Evolutionary conservation across 2,888 invertebrate genomes (phyloP), one percentile per base, ranked within the genome.

Genomic region (Cryptocephalus moraei): DNA sequence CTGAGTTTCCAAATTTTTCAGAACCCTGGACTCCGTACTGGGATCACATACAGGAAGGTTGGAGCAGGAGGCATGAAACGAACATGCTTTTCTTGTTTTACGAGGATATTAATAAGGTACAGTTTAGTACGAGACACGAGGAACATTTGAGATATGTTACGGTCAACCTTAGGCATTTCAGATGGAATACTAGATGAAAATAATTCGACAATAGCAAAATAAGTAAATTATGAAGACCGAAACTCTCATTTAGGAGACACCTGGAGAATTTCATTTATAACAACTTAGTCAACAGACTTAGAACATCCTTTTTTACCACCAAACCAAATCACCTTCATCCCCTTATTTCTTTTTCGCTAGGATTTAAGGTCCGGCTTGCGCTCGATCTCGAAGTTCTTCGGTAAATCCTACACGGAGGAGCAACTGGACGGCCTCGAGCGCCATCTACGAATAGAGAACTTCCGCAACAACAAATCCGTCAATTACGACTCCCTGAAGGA

Each of bases 401-500:
- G 71, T 39, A 82, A 81, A 62, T 59, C 67, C 0, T 75, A 80
- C 49, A 73, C 72, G 0, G 70, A 73, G 0, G 75, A 78, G 13
- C 76, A 89, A 62, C 64, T 88, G 0, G 62, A 71, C 0, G 68
- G 70, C 13, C 71, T 94, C 3, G 76, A 78, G 9, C 69, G 83
- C 8, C 88, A 92, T 64, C 78, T 93, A 49, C 78, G 81, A 60
- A 88, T 95, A 52, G 77, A 83, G 9, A 86, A 81, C 65, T 94
- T 95, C 72, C 83, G 84, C 54, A 76, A 80, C 10, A 93, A 93
- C 70, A 78, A 81, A 42, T 82, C 85, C 8, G 84, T 91, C 0
- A 92, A 93, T 63, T 65, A 75, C 43, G 78, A 82, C 49, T 75
- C 79, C 43, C 74, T 85, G 63, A 75, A 73, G 56, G 75, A 77